A percentile compares a stretch with the other conserved stretches of the same genome.
Conservation (phyloP, 2,797 vertebrate genomes). For the Cuniculus paca region DNA sequence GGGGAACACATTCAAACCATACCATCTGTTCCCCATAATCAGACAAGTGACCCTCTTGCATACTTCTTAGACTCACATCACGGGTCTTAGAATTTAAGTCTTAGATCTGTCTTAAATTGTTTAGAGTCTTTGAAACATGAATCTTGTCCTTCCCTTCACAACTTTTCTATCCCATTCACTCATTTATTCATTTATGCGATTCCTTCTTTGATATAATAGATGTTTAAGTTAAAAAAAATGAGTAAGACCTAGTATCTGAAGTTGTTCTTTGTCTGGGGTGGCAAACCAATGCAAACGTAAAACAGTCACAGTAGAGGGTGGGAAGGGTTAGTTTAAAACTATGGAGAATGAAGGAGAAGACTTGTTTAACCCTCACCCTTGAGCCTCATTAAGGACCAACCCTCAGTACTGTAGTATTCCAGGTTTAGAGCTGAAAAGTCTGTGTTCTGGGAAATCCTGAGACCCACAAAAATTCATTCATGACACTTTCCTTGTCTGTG, state of each 20-base stretch:
- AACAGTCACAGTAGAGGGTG: not conserved
- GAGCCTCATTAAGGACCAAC: not conserved
- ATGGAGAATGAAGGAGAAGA: not conserved
- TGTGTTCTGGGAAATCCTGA: not conserved
- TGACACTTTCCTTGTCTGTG: not conserved
- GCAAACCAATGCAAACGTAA: not conserved
- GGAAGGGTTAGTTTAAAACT: not conserved
- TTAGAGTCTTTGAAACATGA: not conserved
- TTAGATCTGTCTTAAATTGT: not conserved
- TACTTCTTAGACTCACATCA: not conserved
- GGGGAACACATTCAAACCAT: no score
- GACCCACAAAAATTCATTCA: not conserved
- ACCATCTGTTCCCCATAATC: not conserved
- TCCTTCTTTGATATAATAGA: not conserved
- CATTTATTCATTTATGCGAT: not conserved
- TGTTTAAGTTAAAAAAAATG: not conserved
- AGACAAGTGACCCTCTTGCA: not conserved
- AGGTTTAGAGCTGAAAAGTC: not conserved
- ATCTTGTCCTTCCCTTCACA: not conserved
- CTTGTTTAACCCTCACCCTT: not conserved
- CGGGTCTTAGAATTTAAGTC: not conserved
- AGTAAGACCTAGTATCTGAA: not conserved
- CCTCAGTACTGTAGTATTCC: not conserved
- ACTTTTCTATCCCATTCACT: not conserved
- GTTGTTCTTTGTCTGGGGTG: not conserved